These are phyloP conservation scores for Loripinus fragilis DNA, from an alignment of 2,888 invertebrate genomes.

Conservation along the genomic window DNA sequence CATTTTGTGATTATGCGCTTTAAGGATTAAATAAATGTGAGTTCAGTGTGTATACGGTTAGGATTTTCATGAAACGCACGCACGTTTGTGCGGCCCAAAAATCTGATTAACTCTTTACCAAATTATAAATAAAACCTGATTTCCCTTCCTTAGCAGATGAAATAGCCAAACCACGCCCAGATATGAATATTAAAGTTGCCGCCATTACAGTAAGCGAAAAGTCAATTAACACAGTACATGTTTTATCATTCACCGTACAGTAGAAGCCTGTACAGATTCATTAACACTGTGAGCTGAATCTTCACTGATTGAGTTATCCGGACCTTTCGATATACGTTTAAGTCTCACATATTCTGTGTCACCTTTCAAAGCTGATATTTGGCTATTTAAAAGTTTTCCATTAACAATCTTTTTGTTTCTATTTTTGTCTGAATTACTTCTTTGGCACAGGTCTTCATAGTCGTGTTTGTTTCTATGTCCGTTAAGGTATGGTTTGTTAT, in stretches of 20 bases:
- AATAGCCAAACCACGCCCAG: too few relatives aligned
- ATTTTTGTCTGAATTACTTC: conserved; percentile 23
- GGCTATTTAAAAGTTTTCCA: conserved; percentile 20
- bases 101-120: too few relatives aligned
- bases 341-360: conserved; percentile 9
- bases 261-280: conserved; percentile 1
- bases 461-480: conserved; percentile 44
- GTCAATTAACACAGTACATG: too few relatives aligned
- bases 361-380: background rate
- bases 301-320: conserved; percentile 35
- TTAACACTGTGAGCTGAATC: conserved; percentile 42
- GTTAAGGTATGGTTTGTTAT: conserved; percentile 38
- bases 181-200: too few relatives aligned
- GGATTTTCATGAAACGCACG: too few relatives aligned
- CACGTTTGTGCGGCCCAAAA: too few relatives aligned
- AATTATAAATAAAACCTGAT: too few relatives aligned
- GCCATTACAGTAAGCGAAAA: too few relatives aligned
- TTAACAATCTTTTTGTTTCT: conserved; percentile 33
- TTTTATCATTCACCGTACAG: background rate
- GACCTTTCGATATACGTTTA: background rate
- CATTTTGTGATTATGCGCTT: too few relatives aligned
- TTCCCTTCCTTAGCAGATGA: too few relatives aligned
- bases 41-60: too few relatives aligned
- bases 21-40: too few relatives aligned
- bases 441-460: conserved; percentile 41